phyloP scores from a whole-genome alignment of 1,140 invertebrate species.

The Drosophila ogumai region DNA sequence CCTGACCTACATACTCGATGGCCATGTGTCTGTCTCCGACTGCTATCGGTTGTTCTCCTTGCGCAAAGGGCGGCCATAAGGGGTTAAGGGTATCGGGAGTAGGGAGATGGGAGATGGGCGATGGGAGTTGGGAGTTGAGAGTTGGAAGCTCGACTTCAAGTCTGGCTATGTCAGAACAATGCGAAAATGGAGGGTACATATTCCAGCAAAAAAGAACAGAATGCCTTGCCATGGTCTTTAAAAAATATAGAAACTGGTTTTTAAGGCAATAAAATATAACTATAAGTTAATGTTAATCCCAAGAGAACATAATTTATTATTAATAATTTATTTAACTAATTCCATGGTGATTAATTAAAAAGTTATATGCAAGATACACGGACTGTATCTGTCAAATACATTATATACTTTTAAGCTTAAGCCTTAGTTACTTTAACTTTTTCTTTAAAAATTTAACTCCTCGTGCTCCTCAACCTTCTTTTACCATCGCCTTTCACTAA shows the following conservation, averaged over 20 bases:
- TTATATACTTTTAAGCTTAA: neutral
- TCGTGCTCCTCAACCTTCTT: neutral
- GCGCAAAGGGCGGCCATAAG: constrained; percentile 1
- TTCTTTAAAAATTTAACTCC: neutral
- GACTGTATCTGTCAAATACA: neutral
- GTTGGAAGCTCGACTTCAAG: constrained; percentile 20
- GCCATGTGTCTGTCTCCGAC: constrained; percentile 44
- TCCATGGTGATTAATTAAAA: neutral
- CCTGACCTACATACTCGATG: constrained; percentile 68
- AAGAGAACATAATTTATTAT: neutral
- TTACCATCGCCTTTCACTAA: constrained; percentile 15
- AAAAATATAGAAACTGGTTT: neutral
- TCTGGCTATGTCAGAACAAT: constrained; percentile 43
- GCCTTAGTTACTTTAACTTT: neutral
- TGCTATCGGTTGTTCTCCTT: constrained; percentile 38
- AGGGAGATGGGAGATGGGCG: constrained; percentile 2
- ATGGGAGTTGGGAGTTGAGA: constrained; percentile 11
- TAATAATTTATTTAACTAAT: neutral
- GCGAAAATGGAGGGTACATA: neutral
- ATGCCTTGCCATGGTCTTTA: constrained; percentile 17
- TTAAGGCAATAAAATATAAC: neutral
- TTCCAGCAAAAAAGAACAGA: neutral
- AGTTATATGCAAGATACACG: neutral
- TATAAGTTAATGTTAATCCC: neutral
- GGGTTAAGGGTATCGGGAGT: constrained; percentile 16